Evolutionary conservation across 2,113 vertebrate species (phyloP).

Genomic region (Malurus melanocephalus): DNA sequence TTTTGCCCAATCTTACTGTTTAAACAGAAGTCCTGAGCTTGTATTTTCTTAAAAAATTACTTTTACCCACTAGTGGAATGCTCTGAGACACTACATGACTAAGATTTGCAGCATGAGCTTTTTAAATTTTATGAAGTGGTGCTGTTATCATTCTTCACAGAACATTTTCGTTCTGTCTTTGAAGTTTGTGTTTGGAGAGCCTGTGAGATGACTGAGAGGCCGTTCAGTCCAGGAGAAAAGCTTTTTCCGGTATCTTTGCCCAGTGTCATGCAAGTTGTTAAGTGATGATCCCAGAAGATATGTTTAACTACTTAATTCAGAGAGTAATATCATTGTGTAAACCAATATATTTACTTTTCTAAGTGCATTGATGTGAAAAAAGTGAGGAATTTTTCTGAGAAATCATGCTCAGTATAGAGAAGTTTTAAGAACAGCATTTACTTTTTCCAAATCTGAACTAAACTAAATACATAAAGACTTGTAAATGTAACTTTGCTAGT

Average conservation of each 20-base stretch:
- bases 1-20: neutral
- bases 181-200: neutral
- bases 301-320: neutral
- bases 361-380: neutral
- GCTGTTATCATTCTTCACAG: neutral
- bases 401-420: neutral
- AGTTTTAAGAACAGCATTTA: neutral
- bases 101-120: neutral
- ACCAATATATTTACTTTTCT: neutral
- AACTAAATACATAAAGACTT: neutral
- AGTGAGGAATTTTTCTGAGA: neutral
- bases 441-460: neutral
- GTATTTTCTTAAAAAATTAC: neutral
- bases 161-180: neutral
- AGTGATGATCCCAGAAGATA: neutral
- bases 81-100: neutral
- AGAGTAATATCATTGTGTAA: neutral
- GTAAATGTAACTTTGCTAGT: neutral
- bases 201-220: neutral
- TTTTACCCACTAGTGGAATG: neutral
- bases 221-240: neutral
- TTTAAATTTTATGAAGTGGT: neutral
- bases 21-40: neutral
- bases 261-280: neutral
- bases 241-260: neutral